Base-by-base conservation (phyloP, 2,888 invertebrate genomes). In the Aromia moschata region DNA sequence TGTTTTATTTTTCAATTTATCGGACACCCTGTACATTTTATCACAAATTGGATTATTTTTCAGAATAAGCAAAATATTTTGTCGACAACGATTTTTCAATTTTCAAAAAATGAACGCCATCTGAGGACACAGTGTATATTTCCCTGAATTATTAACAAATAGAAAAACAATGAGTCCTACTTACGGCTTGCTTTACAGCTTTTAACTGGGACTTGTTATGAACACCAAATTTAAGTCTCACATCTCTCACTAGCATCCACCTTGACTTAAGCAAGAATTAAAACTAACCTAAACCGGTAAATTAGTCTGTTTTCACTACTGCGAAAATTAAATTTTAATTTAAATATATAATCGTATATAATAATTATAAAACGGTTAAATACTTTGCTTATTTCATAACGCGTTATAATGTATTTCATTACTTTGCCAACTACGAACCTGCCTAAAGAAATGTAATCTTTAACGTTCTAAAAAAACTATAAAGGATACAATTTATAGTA, bases 231-330 rank as follows among this genome's bases (percentile, higher is more conserved):
- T 3, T 3, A 25, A 25, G 7, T 25, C 25, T 7, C 25, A 7
- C 25, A 25, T 7, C 25, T 25, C 25, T 7, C 25, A 25, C 25
- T 25, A n/a, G 17, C 18, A 40, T 2, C 18, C 17, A 40, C n/a
- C 15, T 11, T 10, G 40, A 40, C 11, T 17, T 40, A n/a, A 1
- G 18, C 4, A n/a, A n/a, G 16, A 40, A 9, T n/a, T 40, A 40
- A 17, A 17, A 40, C 40, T 40, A n/a, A 40, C 10, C 11, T 16
- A 40, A 17, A 40, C 40, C 11, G 40, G 18, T 17, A 40, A 40
- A 16, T 40, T 7, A 25, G 25, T 25, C 25, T 25, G 7, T 25
- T 25, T 25, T 25, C 7, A 25, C 25, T 25, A 25, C 7, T 25
- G 3, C 7, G 25, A 25, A 25, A 25, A 25, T 25, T 25, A n/a